A percentile compares a stretch with the other conserved stretches of the same genome.
Evolutionary conservation across 2,797 vertebrate genomes (phyloP).

Genomic region (Adelosebastes latens): DNA sequence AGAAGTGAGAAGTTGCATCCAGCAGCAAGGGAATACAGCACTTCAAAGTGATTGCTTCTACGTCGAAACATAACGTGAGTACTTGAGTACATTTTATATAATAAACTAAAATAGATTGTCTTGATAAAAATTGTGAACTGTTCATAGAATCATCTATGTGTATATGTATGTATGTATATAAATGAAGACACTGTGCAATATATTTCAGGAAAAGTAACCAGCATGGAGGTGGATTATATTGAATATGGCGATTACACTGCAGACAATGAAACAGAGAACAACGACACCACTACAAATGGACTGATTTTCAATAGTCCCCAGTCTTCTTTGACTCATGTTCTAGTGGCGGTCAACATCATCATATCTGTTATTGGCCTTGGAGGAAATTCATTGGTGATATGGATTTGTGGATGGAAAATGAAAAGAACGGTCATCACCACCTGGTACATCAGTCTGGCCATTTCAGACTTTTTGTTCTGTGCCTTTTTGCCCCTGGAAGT

Average conservation of each 20-base stretch:
- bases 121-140: background rate
- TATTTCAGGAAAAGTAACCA: slow-evolving; percentile 44
- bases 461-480: slow-evolving; percentile 90
- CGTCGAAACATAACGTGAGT: slow-evolving; percentile 32
- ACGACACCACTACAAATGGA: background rate
- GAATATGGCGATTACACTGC: slow-evolving; percentile 58
- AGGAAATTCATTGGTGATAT: slow-evolving; percentile 89
- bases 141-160: background rate
- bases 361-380: slow-evolving; percentile 86
- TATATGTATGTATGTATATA: background rate
- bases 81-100: background rate
- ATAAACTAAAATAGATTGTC: background rate
- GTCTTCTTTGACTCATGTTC: slow-evolving; percentile 19
- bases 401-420: slow-evolving; percentile 89
- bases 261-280: slow-evolving; percentile 40
- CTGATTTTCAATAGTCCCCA: background rate
- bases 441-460: slow-evolving; percentile 91
- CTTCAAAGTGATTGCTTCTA: background rate
- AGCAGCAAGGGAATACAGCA: background rate
- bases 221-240: slow-evolving; percentile 67
- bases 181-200: background rate
- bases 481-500: slow-evolving; percentile 84
- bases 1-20: slow-evolving; percentile 57
- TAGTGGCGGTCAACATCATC: slow-evolving; percentile 62
- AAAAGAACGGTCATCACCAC: slow-evolving; percentile 87